Percentiles rank a stretch among this genome's conserved stretches.
Conservation (phyloP, 92 coral and sea anemone genomes). For the Parazoanthus darwini region DNA sequence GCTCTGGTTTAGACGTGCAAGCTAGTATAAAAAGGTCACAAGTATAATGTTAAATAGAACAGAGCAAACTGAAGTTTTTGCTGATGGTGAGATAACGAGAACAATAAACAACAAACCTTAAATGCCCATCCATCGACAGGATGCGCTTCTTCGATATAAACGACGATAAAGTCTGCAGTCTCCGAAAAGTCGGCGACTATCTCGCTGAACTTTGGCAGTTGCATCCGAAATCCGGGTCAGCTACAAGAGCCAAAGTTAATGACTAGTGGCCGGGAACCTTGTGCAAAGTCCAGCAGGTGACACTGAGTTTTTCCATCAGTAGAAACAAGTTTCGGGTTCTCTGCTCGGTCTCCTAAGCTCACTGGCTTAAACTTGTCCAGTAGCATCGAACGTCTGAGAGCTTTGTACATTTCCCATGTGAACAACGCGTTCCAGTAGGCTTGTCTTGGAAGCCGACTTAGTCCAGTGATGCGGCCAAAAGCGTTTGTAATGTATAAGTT, state of each 20-base stretch:
- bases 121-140: slow-evolving; percentile 60
- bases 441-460: neutral
- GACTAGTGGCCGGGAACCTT: neutral
- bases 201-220: slow-evolving; percentile 45
- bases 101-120: slow-evolving; percentile 31
- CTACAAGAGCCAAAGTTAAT: slow-evolving; percentile 49
- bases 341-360: slow-evolving; percentile 25
- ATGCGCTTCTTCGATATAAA: slow-evolving; percentile 62
- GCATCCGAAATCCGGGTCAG: slow-evolving; percentile 49
- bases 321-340: slow-evolving; percentile 38
- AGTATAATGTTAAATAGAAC: neutral
- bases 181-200: slow-evolving; percentile 40
- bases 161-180: slow-evolving; percentile 49
- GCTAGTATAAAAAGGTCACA: neutral
- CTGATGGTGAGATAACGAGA: neutral
- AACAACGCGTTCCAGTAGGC: slow-evolving; percentile 46
- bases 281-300: slow-evolving; percentile 44
- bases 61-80: neutral
- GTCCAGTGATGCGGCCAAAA: slow-evolving; percentile 16
- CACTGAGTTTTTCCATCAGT: slow-evolving; percentile 46
- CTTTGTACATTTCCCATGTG: slow-evolving; percentile 52
- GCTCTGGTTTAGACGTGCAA: neutral
- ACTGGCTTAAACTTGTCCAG: slow-evolving; percentile 35
- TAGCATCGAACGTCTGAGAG: slow-evolving; percentile 34
- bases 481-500: neutral